These are phyloP conservation scores for Prunella fulvescens DNA, from an alignment of 2,113 vertebrate species.

Conservation along the genomic window DNA sequence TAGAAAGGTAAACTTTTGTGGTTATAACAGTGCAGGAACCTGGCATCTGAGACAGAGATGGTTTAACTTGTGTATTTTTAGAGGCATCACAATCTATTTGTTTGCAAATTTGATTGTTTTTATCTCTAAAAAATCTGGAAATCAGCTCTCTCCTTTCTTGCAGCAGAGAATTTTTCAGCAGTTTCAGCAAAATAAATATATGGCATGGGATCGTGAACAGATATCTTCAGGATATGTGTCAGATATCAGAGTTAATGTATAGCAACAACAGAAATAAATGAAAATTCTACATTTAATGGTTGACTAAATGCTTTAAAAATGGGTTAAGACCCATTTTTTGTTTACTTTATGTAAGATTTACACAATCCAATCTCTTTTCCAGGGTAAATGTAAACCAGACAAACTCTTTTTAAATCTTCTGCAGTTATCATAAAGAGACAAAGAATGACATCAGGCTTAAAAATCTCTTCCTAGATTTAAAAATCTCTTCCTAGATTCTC, in stretches of 20 bases:
- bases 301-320: background rate
- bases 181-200: background rate
- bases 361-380: background rate
- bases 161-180: background rate
- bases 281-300: background rate
- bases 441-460: background rate
- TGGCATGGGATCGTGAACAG: background rate
- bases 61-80: background rate
- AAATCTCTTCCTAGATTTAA: background rate
- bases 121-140: background rate
- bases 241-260: background rate
- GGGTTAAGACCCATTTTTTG: background rate
- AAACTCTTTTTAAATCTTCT: background rate
- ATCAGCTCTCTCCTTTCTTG: background rate
- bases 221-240: background rate
- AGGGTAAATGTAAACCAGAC: background rate
- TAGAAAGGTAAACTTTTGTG: background rate
- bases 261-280: background rate
- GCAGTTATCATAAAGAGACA: background rate
- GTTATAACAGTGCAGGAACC: background rate
- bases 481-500: background rate
- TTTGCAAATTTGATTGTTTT: background rate
- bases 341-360: background rate
- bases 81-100: background rate
- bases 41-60: background rate